Percentiles rank a stretch among this genome's conserved stretches.
These are phyloP conservation scores for Diprion similis DNA, from an alignment of 1,140 invertebrate species.

Conservation along the genomic window DNA sequence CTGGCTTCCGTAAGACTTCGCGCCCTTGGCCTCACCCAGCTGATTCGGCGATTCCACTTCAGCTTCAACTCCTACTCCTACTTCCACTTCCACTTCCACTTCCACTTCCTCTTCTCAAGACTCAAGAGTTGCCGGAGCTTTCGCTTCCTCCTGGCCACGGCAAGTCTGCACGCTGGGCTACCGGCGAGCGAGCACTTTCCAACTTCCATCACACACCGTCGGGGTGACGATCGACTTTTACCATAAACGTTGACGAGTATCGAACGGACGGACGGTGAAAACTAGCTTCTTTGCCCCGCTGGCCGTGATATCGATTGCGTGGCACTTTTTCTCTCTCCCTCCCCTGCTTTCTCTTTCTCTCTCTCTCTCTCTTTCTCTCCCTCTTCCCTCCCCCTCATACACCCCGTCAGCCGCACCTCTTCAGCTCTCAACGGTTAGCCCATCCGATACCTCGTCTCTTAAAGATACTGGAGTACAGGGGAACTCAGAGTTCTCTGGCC, in stretches of 20 bases:
- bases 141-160: too few relatives aligned
- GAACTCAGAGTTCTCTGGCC: background rate
- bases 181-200: too few relatives aligned
- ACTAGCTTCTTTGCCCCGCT: too few relatives aligned
- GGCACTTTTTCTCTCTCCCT: background rate
- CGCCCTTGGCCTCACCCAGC: slow-evolving; percentile 2
- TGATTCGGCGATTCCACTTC: background rate
- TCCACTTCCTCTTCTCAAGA: too few relatives aligned
- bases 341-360: too few relatives aligned
- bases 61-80: background rate
- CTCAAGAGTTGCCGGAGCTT: too few relatives aligned
- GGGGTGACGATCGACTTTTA: background rate
- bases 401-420: too few relatives aligned
- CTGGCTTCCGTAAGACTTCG: background rate
- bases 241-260: background rate
- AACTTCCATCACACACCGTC: background rate
- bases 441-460: background rate
- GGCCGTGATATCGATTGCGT: background rate
- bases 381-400: too few relatives aligned
- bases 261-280: background rate
- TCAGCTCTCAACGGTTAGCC: too few relatives aligned
- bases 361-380: too few relatives aligned
- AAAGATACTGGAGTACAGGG: too few relatives aligned
- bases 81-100: background rate
- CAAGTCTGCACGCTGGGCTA: too few relatives aligned